These are phyloP conservation scores for Drosophila histrio DNA, from an alignment of 2,888 invertebrate species.

Conservation along the genomic window DNA sequence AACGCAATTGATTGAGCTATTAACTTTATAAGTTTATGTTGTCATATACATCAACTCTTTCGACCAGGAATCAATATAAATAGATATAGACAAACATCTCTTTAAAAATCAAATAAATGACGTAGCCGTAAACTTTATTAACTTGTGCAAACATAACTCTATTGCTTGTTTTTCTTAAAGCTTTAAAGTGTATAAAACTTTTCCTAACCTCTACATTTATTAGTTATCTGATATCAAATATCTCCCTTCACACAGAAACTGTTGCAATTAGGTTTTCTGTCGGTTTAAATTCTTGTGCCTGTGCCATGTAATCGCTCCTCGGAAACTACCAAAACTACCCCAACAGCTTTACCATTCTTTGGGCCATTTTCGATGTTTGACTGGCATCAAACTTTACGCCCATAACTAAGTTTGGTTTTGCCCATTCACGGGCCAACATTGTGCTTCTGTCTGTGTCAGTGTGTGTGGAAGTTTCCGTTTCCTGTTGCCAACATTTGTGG, in stretches of 20 bases:
- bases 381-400: constrained; percentile 9
- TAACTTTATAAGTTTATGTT: background rate
- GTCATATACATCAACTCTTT: background rate
- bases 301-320: background rate
- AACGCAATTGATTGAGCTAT: constrained; percentile 14
- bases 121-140: too few relatives aligned
- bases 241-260: background rate
- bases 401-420: constrained; percentile 20
- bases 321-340: background rate
- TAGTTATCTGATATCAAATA: background rate
- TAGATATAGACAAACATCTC: too few relatives aligned
- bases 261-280: background rate
- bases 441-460: constrained; percentile 4
- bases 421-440: background rate
- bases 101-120: background rate
- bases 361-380: constrained; percentile 7
- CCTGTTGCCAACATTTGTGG: constrained; percentile 23
- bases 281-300: background rate
- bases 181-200: background rate
- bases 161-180: too few relatives aligned
- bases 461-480: constrained; percentile 38
- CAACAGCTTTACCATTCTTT: background rate
- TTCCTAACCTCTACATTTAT: background rate
- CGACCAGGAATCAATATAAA: background rate
- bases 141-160: too few relatives aligned